phyloP scores from a whole-genome alignment of 2,797 vertebrate species.

The Podarcis lilfordi region DNA sequence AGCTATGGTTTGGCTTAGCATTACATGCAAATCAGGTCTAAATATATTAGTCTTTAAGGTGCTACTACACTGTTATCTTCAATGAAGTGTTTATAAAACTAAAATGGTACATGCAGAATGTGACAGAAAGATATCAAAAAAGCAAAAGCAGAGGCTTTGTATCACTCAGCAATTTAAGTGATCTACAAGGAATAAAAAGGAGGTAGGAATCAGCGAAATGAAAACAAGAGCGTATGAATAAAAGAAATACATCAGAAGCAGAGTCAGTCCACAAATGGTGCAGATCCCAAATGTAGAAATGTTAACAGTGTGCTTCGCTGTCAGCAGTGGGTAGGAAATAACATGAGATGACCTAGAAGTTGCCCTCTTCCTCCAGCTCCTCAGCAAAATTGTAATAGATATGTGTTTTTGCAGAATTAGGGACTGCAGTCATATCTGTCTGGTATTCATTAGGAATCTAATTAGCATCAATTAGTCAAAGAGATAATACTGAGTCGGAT shows the following conservation, averaged over 20 bases:
- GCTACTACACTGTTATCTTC: background rate
- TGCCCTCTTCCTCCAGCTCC: background rate
- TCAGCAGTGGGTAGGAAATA: background rate
- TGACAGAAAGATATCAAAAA: constrained; percentile 38
- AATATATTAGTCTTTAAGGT: background rate
- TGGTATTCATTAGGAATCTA: constrained; percentile 8
- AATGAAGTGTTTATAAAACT: constrained; percentile 42
- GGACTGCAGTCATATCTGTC: background rate
- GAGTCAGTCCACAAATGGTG: background rate
- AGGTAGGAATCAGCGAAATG: background rate
- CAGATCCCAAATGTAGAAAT: background rate
- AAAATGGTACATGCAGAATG: constrained; percentile 33
- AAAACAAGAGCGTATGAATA: background rate
- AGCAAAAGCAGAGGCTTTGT: constrained; percentile 43
- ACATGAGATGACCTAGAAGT: background rate
- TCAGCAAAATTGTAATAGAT: background rate
- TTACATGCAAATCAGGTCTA: background rate
- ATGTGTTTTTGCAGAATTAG: background rate
- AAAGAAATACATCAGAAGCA: background rate
- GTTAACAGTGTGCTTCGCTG: background rate
- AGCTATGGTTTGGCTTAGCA: too few species aligned
- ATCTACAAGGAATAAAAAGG: background rate
- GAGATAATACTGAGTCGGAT: constrained; percentile 19
- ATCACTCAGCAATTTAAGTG: constrained; percentile 4
- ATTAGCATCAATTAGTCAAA: constrained; percentile 10